Conservation (phyloP, 2,888 invertebrate species). For the Lasioglossum calceatum region DNA sequence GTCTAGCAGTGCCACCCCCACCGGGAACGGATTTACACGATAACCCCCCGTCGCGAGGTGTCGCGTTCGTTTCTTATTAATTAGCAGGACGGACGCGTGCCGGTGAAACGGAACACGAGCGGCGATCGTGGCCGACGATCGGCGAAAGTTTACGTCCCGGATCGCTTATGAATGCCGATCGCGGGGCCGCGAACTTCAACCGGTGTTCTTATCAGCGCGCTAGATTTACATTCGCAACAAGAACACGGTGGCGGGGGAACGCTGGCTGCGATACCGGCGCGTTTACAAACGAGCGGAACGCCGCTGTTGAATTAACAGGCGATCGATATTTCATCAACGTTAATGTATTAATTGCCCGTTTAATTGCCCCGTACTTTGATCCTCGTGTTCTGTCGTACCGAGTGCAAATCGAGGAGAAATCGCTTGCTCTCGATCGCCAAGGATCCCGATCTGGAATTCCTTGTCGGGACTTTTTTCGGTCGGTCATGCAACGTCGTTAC, state of each 20-base stretch:
- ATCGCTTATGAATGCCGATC: constrained; percentile 18
- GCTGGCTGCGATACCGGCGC: constrained; percentile 32
- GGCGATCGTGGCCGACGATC: constrained; percentile 25
- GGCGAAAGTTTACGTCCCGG: constrained; percentile 32
- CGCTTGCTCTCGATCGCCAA: constrained; percentile 27
- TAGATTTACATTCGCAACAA: constrained; percentile 35
- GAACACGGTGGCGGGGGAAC: constrained; percentile 31
- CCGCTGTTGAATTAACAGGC: constrained; percentile 42
- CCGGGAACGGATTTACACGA: not conserved
- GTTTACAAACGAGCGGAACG: constrained; percentile 33
- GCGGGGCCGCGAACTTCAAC: constrained; percentile 10
- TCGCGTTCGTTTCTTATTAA: constrained; percentile 22
- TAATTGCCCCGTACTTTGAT: constrained; percentile 49
- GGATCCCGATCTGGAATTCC: not conserved
- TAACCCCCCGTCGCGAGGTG: constrained; percentile 14
- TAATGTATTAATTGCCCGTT: constrained; percentile 61
- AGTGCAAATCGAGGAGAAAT: constrained; percentile 3
- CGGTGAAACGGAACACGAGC: constrained; percentile 21
- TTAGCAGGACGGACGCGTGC: constrained; percentile 24
- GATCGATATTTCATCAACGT: constrained; percentile 52
- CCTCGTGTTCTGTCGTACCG: constrained; percentile 17
- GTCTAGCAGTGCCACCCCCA: not conserved
- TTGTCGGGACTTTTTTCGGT: not conserved
- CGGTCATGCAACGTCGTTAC: not conserved
- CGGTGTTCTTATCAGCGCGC: constrained; percentile 27